phyloP scores from a whole-genome alignment of 2,797 vertebrate genomes.

The Etheostoma nigrum region DNA sequence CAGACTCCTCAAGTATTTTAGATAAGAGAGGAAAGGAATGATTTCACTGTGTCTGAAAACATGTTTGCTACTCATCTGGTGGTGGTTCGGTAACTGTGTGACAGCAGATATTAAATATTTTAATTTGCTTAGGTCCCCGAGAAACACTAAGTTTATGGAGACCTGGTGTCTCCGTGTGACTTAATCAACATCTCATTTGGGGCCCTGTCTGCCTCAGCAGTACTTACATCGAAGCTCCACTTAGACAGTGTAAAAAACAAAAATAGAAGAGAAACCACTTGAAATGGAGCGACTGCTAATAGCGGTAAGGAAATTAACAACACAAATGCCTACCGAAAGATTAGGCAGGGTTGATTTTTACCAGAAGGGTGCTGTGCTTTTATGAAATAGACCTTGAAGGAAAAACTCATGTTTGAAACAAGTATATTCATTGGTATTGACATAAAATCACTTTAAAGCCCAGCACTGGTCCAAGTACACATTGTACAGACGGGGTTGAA shows the following conservation, averaged over 20 bases:
- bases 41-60: slow-evolving; percentile 10
- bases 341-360: not conserved
- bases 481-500: slow-evolving; percentile 16
- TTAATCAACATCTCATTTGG: slow-evolving; percentile 56
- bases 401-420: slow-evolving; percentile 17
- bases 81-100: slow-evolving; percentile 23
- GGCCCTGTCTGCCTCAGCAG: slow-evolving; percentile 35
- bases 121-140: slow-evolving; percentile 35
- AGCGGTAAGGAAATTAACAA: slow-evolving; percentile 7
- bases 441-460: slow-evolving; percentile 9
- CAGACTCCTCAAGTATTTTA: slow-evolving; percentile 16
- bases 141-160: slow-evolving; percentile 44
- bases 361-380: slow-evolving; percentile 8
- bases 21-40: not conserved
- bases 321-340: not conserved
- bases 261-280: not conserved
- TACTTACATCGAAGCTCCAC: slow-evolving; percentile 37
- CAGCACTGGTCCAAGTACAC: slow-evolving; percentile 25
- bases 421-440: not conserved
- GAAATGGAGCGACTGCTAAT: slow-evolving; percentile 8
- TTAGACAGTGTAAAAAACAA: not conserved
- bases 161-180: slow-evolving; percentile 16
- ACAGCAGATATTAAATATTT: slow-evolving; percentile 43
- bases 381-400: not conserved
- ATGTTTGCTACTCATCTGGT: slow-evolving; percentile 19